Percentiles rank a stretch among this genome's conserved stretches.
These are phyloP conservation scores for Ciconia maguari DNA, from an alignment of 2,113 vertebrate genomes.

Conservation along the genomic window DNA sequence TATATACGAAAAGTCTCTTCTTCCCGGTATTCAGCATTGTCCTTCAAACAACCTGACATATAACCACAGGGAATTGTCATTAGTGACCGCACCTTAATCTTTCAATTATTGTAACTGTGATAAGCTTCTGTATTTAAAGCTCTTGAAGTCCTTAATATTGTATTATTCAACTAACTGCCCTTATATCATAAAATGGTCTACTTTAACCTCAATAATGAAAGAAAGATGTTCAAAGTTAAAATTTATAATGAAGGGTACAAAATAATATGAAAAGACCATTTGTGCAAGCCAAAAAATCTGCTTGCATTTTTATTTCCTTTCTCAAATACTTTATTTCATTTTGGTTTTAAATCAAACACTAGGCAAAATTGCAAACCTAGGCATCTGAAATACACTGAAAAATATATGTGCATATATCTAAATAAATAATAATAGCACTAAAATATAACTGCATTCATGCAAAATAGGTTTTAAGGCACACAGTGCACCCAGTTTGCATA, in stretches of 20 bases:
- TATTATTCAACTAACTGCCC: not conserved
- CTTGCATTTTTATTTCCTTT: not conserved
- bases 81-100: not conserved
- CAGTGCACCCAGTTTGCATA: not conserved
- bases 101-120: constrained; percentile 5
- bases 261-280: not conserved
- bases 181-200: not conserved
- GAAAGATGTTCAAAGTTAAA: not conserved
- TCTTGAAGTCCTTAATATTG: not conserved
- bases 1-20: not conserved
- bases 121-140: not conserved
- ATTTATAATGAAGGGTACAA: not conserved
- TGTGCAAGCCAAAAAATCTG: not conserved
- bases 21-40: not conserved
- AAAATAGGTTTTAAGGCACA: not conserved
- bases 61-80: not conserved
- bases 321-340: not conserved
- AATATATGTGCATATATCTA: not conserved
- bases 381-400: not conserved
- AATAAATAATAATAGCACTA: not conserved
- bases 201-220: constrained; percentile 8
- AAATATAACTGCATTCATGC: not conserved
- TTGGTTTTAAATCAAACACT: constrained; percentile 6
- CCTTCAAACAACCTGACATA: not conserved
- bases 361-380: not conserved